Conservation (phyloP, 92 coral and sea anemone genomes). For the Siderastrea siderea region DNA sequence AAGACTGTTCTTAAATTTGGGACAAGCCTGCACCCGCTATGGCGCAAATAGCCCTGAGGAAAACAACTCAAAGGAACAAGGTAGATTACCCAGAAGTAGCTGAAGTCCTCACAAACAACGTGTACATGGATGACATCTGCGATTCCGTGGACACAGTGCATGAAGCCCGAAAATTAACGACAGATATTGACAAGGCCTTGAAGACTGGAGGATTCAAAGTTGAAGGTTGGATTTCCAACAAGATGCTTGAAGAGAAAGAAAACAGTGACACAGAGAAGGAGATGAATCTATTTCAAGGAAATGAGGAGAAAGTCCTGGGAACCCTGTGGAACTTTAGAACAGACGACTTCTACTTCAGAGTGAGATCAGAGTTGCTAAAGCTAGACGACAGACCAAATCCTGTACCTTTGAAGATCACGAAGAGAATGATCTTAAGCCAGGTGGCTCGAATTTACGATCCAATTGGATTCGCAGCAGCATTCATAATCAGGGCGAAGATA, state of each 20-base stretch:
- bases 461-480: constrained; percentile 63
- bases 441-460: constrained; percentile 62
- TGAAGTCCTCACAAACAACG: not conserved
- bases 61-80: too few species aligned
- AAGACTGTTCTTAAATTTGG: not conserved
- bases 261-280: not conserved
- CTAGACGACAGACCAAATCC: not conserved
- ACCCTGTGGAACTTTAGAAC: not conserved
- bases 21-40: not conserved
- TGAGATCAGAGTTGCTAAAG: constrained; percentile 5
- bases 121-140: not conserved
- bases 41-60: not conserved
- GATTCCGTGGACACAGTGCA: not conserved
- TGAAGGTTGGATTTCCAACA: not conserved
- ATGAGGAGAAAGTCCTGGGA: constrained; percentile 28
- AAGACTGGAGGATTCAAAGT: not conserved
- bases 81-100: too few species aligned
- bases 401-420: not conserved
- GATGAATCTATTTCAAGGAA: not conserved
- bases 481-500: constrained; percentile 56
- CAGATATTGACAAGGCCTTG: not conserved
- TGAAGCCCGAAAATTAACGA: not conserved
- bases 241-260: not conserved
- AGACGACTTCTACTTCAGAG: constrained; percentile 8
- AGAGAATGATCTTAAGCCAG: constrained; percentile 47